phyloP scores from a whole-genome alignment of 1,140 invertebrate species.

The Homarus americanus region DNA sequence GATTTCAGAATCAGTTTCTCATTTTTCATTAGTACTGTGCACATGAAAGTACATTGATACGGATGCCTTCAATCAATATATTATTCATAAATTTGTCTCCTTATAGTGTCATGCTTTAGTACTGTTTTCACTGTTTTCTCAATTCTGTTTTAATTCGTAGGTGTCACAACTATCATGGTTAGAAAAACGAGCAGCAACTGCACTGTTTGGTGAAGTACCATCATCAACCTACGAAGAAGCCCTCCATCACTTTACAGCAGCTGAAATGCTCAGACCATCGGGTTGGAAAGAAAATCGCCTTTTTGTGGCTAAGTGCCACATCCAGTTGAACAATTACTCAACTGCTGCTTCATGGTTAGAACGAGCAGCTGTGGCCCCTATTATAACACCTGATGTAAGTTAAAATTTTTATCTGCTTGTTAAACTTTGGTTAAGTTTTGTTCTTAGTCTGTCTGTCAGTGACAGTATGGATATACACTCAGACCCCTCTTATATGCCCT shows the following conservation, averaged over 20 bases:
- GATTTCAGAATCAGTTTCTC: no score
- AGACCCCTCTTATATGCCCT: no score
- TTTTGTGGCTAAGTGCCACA: slow-evolving; percentile 85
- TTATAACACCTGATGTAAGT: slow-evolving; percentile 65
- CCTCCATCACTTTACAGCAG: slow-evolving; percentile 82
- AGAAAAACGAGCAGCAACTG: slow-evolving; percentile 85
- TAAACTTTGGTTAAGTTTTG: background rate
- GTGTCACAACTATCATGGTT: slow-evolving; percentile 81
- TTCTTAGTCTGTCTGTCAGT: background rate
- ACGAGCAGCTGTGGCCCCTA: slow-evolving; percentile 40
- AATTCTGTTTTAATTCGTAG: slow-evolving; percentile 17
- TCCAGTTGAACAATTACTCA: slow-evolving; percentile 75
- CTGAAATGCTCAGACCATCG: slow-evolving; percentile 82
- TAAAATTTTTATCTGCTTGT: background rate
- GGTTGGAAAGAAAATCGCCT: slow-evolving; percentile 86
- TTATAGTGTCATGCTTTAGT: no score
- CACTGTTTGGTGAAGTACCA: slow-evolving; percentile 85
- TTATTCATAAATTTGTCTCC: no score
- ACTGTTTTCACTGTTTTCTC: no score
- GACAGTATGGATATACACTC: background rate
- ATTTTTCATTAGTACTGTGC: no score
- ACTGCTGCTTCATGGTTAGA: slow-evolving; percentile 56
- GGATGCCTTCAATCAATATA: no score
- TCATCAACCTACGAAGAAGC: slow-evolving; percentile 84
- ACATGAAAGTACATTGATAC: no score